These are phyloP conservation scores for Cavia porcellus DNA, from an alignment of 2,113 vertebrate genomes.

Conservation along the genomic window DNA sequence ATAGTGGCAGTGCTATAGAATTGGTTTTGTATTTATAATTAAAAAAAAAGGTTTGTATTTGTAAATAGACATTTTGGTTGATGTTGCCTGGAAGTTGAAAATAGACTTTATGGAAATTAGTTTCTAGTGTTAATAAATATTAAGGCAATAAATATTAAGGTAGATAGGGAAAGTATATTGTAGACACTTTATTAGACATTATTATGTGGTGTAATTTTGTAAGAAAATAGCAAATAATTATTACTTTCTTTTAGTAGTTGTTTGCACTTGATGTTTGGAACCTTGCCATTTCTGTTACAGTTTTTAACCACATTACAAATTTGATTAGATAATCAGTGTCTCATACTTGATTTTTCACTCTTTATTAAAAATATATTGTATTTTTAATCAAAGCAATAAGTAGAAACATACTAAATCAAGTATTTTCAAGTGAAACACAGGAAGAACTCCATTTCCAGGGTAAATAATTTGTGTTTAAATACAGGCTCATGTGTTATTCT, in stretches of 20 bases:
- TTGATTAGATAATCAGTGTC: constrained; percentile 67
- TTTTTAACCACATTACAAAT: constrained; percentile 62
- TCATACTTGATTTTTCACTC: constrained; percentile 67
- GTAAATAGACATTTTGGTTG: constrained; percentile 48
- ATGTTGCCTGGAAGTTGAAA: not conserved
- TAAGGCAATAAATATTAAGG: constrained; percentile 38
- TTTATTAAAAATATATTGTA: constrained; percentile 44
- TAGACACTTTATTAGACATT: constrained; percentile 16
- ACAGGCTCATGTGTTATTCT: constrained; percentile 87
- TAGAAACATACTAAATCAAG: constrained; percentile 65
- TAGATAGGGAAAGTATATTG: not conserved
- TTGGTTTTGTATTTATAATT: constrained; percentile 27
- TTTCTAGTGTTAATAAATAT: not conserved
- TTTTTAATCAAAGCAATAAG: constrained; percentile 72
- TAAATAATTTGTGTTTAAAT: constrained; percentile 86
- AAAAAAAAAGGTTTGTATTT: constrained; percentile 32
- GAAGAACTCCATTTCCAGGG: constrained; percentile 77
- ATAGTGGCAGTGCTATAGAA: not conserved
- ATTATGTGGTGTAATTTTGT: constrained; percentile 46
- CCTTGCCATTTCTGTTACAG: not conserved
- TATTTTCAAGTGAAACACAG: constrained; percentile 65
- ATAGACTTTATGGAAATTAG: constrained; percentile 25
- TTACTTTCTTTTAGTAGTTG: constrained; percentile 53
- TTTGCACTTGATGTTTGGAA: constrained; percentile 64
- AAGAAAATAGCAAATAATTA: constrained; percentile 32